Evolutionary conservation across 2,888 invertebrate species (phyloP).

Genomic region (Xestia ashworthii): DNA sequence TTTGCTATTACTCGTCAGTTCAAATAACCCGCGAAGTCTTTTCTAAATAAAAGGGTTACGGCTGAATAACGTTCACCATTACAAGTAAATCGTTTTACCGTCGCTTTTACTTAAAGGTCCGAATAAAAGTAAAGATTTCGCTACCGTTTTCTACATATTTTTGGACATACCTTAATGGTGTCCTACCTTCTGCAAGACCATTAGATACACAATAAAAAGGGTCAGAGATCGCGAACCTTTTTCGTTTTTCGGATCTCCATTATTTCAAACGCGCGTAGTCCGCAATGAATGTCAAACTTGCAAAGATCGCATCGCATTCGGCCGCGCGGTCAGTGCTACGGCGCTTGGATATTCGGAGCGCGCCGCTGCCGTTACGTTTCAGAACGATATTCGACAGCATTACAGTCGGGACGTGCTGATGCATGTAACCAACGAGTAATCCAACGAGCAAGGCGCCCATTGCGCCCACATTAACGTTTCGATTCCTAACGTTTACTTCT

Average conservation of each 20-base stretch:
- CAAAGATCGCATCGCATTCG: conserved; percentile 58
- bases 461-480: conserved; percentile 56
- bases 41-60: neutral
- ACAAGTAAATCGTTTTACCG: conserved; percentile 8
- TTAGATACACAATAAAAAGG: conserved; percentile 52
- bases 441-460: conserved; percentile 60
- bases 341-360: conserved; percentile 71
- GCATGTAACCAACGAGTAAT: conserved; percentile 76
- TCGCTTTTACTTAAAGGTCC: neutral
- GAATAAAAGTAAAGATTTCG: conserved; percentile 28
- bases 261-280: conserved; percentile 49
- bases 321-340: conserved; percentile 56
- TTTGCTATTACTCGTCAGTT: neutral
- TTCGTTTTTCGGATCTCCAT: conserved; percentile 53
- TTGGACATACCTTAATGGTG: conserved; percentile 14
- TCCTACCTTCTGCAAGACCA: conserved; percentile 28
- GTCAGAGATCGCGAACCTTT: conserved; percentile 43
- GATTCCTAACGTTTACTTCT: conserved; percentile 58
- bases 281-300: conserved; percentile 49
- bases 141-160: conserved; percentile 6
- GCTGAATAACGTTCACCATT: neutral
- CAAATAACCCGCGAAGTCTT: conserved; percentile 1
- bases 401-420: conserved; percentile 82
- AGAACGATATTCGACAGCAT: conserved; percentile 79
- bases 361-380: conserved; percentile 73